These are phyloP conservation scores for Sturnus vulgaris DNA, from an alignment of 2,113 vertebrate species.

Conservation along the genomic window DNA sequence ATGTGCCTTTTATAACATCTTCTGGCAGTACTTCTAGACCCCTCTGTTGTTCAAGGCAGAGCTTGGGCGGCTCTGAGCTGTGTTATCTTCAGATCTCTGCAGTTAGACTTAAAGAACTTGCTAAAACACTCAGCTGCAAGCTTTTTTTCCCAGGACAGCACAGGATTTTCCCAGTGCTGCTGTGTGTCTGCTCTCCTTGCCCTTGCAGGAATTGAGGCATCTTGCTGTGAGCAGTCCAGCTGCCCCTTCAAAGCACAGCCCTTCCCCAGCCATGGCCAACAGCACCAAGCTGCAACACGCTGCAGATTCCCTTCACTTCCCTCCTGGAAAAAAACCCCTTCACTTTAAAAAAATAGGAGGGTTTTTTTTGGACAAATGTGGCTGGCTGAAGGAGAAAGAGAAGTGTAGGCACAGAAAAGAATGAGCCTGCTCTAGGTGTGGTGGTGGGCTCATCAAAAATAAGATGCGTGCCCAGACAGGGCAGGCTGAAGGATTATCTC, in stretches of 20 bases:
- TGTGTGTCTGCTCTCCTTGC: neutral
- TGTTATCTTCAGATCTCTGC: constrained; percentile 13
- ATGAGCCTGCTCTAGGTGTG: neutral
- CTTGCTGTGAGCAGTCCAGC: neutral
- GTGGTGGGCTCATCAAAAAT: neutral
- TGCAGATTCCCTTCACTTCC: neutral
- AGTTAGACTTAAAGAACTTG: neutral
- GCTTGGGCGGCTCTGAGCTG: neutral
- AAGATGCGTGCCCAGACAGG: neutral
- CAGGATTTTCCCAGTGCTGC: neutral
- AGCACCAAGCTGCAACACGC: neutral
- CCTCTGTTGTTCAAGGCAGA: neutral
- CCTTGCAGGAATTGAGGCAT: neutral
- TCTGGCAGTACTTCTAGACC: constrained; percentile 17
- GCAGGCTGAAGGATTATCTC: neutral
- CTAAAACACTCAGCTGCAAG: neutral
- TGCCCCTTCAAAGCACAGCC: neutral
- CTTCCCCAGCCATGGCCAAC: neutral
- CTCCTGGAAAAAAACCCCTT: neutral
- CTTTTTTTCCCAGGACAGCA: neutral
- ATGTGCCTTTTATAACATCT: constrained; percentile 36
- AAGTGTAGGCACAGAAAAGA: neutral
- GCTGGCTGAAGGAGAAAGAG: neutral
- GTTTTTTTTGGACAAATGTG: neutral
- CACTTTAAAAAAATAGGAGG: neutral